Percentiles rank a stretch among this genome's conserved stretches.
Evolutionary conservation across 2,888 invertebrate species (phyloP).

Genomic region (Mamestra brassicae): DNA sequence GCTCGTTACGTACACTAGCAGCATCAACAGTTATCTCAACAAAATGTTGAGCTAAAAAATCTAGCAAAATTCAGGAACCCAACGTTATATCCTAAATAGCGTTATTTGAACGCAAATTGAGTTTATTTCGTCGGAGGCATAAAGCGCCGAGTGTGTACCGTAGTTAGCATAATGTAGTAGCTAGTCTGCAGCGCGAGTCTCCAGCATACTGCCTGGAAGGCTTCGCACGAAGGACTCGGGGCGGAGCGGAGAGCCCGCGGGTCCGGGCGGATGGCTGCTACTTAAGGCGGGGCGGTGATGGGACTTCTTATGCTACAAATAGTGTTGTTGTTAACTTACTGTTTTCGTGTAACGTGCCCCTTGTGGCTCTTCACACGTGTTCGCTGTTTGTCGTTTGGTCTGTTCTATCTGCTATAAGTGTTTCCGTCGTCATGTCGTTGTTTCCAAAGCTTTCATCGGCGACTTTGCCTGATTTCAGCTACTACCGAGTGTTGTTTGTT

Average conservation of each 20-base stretch:
- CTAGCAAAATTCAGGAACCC: slow-evolving; percentile 18
- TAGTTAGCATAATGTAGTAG: slow-evolving; percentile 66
- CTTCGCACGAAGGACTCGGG: neutral
- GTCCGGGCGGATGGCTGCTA: slow-evolving; percentile 5
- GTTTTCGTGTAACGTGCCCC: too few species aligned
- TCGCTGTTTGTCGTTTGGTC: neutral
- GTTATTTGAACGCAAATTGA: slow-evolving; percentile 61
- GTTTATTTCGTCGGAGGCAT: slow-evolving; percentile 60
- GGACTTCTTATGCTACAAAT: neutral
- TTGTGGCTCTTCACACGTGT: neutral
- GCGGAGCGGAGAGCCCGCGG: slow-evolving; percentile 6
- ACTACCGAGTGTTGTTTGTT: too few species aligned
- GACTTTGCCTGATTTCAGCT: too few species aligned
- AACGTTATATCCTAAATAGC: slow-evolving; percentile 46
- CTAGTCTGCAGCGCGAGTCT: slow-evolving; percentile 21
- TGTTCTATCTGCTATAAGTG: too few species aligned
- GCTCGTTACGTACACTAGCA: neutral
- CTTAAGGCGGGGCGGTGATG: neutral
- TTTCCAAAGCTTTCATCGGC: too few species aligned
- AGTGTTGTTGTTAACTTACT: neutral
- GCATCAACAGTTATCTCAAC: neutral
- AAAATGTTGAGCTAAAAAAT: slow-evolving; percentile 20
- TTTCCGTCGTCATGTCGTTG: too few species aligned
- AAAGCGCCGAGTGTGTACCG: slow-evolving; percentile 46
- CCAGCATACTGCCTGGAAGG: slow-evolving; percentile 20